Conservation (phyloP, 2,797 vertebrate genomes). For the Poecilia velifera region DNA sequence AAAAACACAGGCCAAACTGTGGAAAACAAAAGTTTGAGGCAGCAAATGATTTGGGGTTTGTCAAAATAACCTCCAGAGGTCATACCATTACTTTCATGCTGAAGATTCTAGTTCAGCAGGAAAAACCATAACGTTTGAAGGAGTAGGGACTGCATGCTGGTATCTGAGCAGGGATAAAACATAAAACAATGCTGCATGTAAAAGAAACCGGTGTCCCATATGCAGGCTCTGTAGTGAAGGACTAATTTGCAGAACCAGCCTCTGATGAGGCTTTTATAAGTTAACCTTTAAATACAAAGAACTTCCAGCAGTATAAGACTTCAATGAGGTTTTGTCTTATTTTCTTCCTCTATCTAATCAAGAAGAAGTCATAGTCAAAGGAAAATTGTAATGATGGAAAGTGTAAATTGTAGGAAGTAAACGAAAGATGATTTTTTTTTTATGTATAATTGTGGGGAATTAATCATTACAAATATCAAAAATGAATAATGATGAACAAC, state of each 20-base stretch:
- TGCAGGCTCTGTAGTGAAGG: background rate
- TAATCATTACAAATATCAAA: too few species aligned
- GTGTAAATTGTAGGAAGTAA: too few species aligned
- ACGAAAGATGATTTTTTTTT: too few species aligned
- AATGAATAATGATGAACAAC: background rate
- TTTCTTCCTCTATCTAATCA: background rate
- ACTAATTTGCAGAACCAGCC: background rate
- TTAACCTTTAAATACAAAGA: background rate
- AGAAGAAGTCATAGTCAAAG: background rate
- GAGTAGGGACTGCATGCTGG: background rate
- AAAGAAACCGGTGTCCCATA: background rate
- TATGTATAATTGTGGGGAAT: too few species aligned
- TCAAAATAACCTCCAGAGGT: background rate
- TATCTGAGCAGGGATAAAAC: background rate
- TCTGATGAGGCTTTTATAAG: background rate
- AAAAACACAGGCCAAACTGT: too few species aligned
- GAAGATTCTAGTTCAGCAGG: background rate
- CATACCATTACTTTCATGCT: background rate
- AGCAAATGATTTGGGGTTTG: too few species aligned
- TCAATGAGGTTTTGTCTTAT: background rate
- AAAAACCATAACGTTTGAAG: background rate
- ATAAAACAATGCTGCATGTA: background rate
- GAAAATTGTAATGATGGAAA: background rate
- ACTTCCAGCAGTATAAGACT: background rate
- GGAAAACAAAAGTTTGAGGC: too few species aligned